Evolutionary conservation across 2,113 vertebrate species (phyloP), one percentile per base, ranked within the genome.

Genomic region (Strix aluco): DNA sequence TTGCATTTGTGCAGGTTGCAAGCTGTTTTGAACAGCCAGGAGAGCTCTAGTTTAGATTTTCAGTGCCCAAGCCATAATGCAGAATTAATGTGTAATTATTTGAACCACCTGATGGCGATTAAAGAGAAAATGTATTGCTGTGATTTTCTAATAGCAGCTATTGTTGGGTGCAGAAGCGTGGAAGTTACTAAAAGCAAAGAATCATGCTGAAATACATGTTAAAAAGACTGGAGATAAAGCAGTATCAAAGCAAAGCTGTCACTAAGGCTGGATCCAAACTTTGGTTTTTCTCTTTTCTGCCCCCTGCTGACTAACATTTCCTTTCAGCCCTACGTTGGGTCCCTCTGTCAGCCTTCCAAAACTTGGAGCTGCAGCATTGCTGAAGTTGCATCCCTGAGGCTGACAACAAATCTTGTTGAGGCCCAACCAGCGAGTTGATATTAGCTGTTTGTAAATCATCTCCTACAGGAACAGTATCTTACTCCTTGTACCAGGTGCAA

Each of bases 371-470:
- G 59, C 63, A 83, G 32, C 94, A 23, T 77, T 91, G 52, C 79
- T 96, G 77, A 86, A 93, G 90, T 91, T 88, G 87, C 32, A 63
- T 83, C 91, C 67, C n/a, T 0, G 3, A 77, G 84, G 26, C 81
- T 81, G 69, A 84, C 57, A 79, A 17, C 72, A 88, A 36, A 81
- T 92, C 69, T 85, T 61, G 13, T 36, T 74, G 77, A 74, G 77
- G 49, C 30, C 70, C 61, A 84, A 80, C 52, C 51, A 85, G 86
- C 83, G 73, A 95, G 54, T 6, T 95, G 78, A 38, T 85, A 72
- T 58, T 88, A 63, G 55, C 47, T 97, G 49, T 86, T 94, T 92
- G 58, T 94, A 96, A 95, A 87, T 94, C 49, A 79, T 89, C 77
- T 69, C 54, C 62, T 86, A 27, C 51, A 67, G 78, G n/a, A 94